Evolutionary conservation across 2,113 vertebrate genomes (phyloP), one percentile per base, ranked within the genome.

Genomic region (Poeciliopsis turrubarensis): DNA sequence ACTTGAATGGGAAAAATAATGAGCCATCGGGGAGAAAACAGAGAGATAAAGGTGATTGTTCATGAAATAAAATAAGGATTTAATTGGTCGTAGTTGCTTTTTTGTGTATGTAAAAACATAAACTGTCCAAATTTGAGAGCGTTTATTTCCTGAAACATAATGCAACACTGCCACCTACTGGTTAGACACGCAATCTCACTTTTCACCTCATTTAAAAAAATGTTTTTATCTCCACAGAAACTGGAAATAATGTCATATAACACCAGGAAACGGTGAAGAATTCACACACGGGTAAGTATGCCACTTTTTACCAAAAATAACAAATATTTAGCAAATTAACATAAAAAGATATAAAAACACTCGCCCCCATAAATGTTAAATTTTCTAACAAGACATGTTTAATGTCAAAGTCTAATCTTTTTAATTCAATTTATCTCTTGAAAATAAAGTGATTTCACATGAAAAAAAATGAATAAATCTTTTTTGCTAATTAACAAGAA

Each of bases 201-300:
- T 70, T 26, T 64, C 17, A 9, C 2, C 17, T n/a, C 9, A 19
- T 5, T 32, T 12, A 12, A 37, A 37, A 37, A 37, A 12, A 37
- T 63, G 5, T 70, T 9, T 76, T 65, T 15, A 22, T 57, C 60
- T 15, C 67, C 72, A 68, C 93, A 95, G 94, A 95, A 76, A 91
- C 70, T 37, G 87, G 92, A 39, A 94, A 87, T 30, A 93, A 93
- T n/a, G 84, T 86, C 76, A 92, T 93, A 47, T 93, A 89, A 89
- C 1, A 32, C 64, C 68, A 86, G 90, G 60, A 37, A 13, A 27
- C 12, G 54, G 26, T 27, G 34, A 77, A 73, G 30, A 73, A 75
- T 11, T 26, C 34, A 73, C 79, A 47, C 41, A 67, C 68, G 39
- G 78, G 79, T 67, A 80, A 32, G 67, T 70, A 62, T 69, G 54